Conservation (phyloP, 2,888 invertebrate species). For the Spodoptera exigua region DNA sequence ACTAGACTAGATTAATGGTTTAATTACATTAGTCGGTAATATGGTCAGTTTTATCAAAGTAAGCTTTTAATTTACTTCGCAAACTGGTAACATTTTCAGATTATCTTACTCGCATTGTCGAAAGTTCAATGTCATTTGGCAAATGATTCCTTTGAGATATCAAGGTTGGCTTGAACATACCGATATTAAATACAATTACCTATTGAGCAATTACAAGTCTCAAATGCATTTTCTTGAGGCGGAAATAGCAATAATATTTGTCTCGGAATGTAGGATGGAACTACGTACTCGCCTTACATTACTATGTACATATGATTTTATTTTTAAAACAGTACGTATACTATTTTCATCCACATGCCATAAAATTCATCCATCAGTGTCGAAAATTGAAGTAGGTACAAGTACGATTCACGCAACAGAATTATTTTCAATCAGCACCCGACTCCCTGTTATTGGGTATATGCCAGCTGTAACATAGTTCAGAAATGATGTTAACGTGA, state of each 20-base stretch:
- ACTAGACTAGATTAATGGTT: slow-evolving; percentile 17
- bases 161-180: neutral
- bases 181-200: neutral
- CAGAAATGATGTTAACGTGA: slow-evolving; percentile 23
- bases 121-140: slow-evolving; percentile 27
- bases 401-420: slow-evolving; percentile 42
- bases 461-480: slow-evolving; percentile 43
- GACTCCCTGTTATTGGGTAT: slow-evolving; percentile 44
- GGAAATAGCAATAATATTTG: too few species aligned
- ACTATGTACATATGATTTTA: slow-evolving; percentile 1
- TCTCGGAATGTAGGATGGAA: too few species aligned
- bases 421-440: slow-evolving; percentile 55
- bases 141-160: too few species aligned
- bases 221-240: too few species aligned
- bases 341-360: slow-evolving; percentile 23
- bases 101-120: neutral
- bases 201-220: too few species aligned
- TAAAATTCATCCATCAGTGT: slow-evolving; percentile 42
- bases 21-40: slow-evolving; percentile 34
- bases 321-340: slow-evolving; percentile 19
- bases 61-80: slow-evolving; percentile 28
- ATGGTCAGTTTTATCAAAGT: slow-evolving; percentile 15
- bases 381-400: slow-evolving; percentile 29
- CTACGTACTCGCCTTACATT: neutral
- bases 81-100: slow-evolving; percentile 8